phyloP scores from a whole-genome alignment of 2,113 vertebrate species.

The Desmodus rotundus region DNA sequence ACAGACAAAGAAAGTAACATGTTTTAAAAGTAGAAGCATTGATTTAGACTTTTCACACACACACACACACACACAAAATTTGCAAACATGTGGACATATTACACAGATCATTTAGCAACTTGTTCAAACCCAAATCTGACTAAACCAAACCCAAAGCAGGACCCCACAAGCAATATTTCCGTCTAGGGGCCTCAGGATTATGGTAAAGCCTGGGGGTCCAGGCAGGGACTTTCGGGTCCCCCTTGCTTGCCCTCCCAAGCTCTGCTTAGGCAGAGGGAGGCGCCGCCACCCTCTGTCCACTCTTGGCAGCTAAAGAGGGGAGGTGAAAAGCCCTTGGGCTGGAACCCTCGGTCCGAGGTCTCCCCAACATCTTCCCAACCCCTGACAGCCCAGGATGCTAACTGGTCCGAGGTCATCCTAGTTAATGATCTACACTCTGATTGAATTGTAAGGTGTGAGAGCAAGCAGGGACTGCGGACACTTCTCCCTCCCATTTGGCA shows the following conservation, averaged over 20 bases:
- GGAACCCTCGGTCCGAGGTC: neutral
- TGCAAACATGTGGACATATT: neutral
- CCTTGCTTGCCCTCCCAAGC: neutral
- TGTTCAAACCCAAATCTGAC: neutral
- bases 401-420: neutral
- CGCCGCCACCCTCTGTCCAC: fast-evolving
- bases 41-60: neutral
- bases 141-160: neutral
- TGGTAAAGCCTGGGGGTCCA: neutral
- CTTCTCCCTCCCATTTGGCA: neutral
- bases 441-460: neutral
- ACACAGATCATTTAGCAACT: neutral
- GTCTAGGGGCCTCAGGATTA: neutral
- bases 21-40: neutral
- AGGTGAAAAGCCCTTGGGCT: neutral
- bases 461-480: neutral
- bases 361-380: neutral
- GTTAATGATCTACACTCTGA: neutral
- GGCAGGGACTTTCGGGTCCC: neutral
- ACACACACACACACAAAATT: neutral
- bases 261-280: neutral
- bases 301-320: neutral
- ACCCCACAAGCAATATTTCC: neutral
- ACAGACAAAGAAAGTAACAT: neutral
- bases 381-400: neutral